Conservation (phyloP, 2,797 vertebrate genomes). For the Percopsis omiscomaycus region DNA sequence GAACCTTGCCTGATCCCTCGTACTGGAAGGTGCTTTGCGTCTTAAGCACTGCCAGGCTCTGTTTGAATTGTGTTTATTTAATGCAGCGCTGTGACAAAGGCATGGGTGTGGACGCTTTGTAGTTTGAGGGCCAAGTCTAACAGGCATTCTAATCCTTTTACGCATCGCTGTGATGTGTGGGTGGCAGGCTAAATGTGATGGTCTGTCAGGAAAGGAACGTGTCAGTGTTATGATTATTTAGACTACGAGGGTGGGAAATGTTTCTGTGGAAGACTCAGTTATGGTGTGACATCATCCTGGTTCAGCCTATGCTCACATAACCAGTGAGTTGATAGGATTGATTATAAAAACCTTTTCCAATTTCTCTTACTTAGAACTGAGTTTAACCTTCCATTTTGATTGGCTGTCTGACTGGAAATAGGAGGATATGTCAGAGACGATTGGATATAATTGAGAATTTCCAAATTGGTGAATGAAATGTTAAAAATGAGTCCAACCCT, state of each 20-base stretch:
- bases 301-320: too few relatives aligned
- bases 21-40: background rate
- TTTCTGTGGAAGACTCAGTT: too few relatives aligned
- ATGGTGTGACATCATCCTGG: too few relatives aligned
- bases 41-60: background rate
- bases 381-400: too few relatives aligned
- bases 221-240: background rate
- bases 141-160: slow-evolving; percentile 66
- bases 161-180: slow-evolving; percentile 43
- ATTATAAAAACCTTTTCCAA: too few relatives aligned
- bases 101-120: slow-evolving; percentile 52
- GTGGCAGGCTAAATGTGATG: slow-evolving; percentile 36
- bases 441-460: too few relatives aligned
- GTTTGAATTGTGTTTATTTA: slow-evolving; percentile 10
- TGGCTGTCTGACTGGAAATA: too few relatives aligned
- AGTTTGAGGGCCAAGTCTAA: slow-evolving; percentile 56
- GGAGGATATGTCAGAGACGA: too few relatives aligned
- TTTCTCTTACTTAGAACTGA: too few relatives aligned
- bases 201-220: slow-evolving; percentile 13
- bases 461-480: too few relatives aligned
- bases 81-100: slow-evolving; percentile 33
- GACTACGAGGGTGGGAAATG: background rate
- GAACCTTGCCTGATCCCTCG: slow-evolving; percentile 4
- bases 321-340: too few relatives aligned
- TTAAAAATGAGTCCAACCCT: too few relatives aligned